Base-by-base conservation (phyloP, 1,140 invertebrate genomes). In the Zaprionus ornatus region DNA sequence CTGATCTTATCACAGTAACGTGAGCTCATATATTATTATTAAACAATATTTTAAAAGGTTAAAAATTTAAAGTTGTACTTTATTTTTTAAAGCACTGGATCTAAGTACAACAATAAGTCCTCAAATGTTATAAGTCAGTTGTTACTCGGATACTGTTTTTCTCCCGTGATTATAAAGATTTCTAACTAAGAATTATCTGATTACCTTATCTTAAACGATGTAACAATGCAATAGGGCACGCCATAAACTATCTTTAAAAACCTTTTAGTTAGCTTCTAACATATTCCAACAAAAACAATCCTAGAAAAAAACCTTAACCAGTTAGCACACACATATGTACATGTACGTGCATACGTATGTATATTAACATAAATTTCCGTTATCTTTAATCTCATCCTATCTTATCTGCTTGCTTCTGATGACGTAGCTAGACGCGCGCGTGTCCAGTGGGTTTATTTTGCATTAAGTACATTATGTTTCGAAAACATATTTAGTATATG, bases 351-450 rank as follows among this genome's bases (percentile, higher is more conserved):
- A 7, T 27, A 27, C 25, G 25, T 27, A 27, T 27, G 25, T 6
- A 27, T 27, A 6, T 27, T 27, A 27, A 9, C 6, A 29, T 29
- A 29, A 0, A 29, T 32, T 32, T 10, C 61, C 48, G 52, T 52
- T 37, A 72, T 17, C 63, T 45, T 27, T 50, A 65, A 67, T 56
- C 66, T 55, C 19, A 57, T 63, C 37, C 52, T n/a, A 15, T 25
- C 40, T 72, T 79, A 66, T 63, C 73, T 56, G 15, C 21, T 82
- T 40, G 37, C 76, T n/a, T 40, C 15, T n/a, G 21, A 69, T 86
- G 80, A 86, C 83, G 84, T 88, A 83, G 60, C 27, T 27, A 48
- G 70, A 76, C 62, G 57, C 65, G 76, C 71, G 72, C 37, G 42
- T 50, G 57, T n/a, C 40, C 54, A 55, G 48, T 64, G 57, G 68